These are phyloP conservation scores for Poecilia gillii DNA, from an alignment of 2,797 vertebrate species.

Conservation along the genomic window DNA sequence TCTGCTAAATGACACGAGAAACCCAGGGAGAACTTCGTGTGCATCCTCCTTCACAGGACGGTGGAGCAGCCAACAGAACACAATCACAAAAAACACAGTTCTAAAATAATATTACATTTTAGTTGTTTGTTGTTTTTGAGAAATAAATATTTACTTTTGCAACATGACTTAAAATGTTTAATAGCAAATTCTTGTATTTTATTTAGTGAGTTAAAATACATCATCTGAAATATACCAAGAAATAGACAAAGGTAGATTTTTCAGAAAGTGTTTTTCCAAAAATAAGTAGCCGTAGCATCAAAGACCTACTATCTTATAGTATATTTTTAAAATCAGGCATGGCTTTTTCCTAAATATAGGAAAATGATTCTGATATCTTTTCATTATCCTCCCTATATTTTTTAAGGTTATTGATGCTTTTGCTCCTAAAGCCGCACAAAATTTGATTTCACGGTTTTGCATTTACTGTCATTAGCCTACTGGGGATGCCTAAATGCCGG, in stretches of 20 bases:
- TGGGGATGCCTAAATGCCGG: too few relatives aligned
- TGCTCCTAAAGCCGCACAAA: neutral
- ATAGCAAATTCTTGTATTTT: neutral
- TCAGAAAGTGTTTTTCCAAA: neutral
- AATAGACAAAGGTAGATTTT: conserved; percentile 26
- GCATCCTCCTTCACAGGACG: neutral
- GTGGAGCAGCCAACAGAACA: neutral
- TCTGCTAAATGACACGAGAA: conserved; percentile 1
- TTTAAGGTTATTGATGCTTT: neutral
- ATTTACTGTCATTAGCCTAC: neutral
- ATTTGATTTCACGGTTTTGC: neutral
- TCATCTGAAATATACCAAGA: conserved; percentile 46
- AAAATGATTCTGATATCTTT: neutral
- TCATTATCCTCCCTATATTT: neutral
- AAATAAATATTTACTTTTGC: neutral
- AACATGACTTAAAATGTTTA: neutral
- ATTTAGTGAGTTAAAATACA: neutral
- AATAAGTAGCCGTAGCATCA: neutral
- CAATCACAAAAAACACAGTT: neutral
- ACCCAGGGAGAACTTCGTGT: neutral
- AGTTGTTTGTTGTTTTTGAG: neutral
- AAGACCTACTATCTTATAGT: neutral
- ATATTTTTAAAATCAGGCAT: neutral
- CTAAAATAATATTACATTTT: neutral
- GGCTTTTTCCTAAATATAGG: neutral